Evolutionary conservation across 2,888 invertebrate genomes (phyloP).

Genomic region (Geophilus truncorum): DNA sequence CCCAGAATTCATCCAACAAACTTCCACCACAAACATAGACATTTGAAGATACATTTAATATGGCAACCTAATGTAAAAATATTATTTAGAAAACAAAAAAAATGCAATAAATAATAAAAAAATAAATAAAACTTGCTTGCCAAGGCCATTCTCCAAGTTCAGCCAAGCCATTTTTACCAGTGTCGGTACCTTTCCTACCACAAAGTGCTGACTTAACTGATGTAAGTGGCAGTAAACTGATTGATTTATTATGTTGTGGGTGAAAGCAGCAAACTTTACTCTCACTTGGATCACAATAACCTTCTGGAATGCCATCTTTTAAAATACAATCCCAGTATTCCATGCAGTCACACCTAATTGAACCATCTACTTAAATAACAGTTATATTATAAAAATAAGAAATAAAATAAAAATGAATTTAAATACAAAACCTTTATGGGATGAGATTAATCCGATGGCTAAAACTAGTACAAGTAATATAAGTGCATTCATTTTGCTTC

Average conservation of each 20-base stretch:
- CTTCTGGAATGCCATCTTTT: slow-evolving; percentile 47
- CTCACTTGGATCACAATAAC: slow-evolving; percentile 48
- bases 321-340: slow-evolving; percentile 49
- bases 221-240: slow-evolving; percentile 43
- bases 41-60: slow-evolving; percentile 48
- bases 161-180: slow-evolving; percentile 45
- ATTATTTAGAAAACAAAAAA: not conserved
- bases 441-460: not conserved
- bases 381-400: too few relatives aligned
- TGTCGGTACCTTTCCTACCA: slow-evolving; percentile 42
- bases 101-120: slow-evolving; percentile 22
- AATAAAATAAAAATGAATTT: not conserved
- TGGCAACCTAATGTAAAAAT: slow-evolving; percentile 46
- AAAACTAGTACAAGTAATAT: not conserved
- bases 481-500: not conserved
- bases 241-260: slow-evolving; percentile 43
- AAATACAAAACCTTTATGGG: not conserved
- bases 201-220: slow-evolving; percentile 38
- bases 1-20: slow-evolving; percentile 47
- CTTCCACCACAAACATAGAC: slow-evolving; percentile 51
- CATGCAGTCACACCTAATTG: slow-evolving; percentile 47
- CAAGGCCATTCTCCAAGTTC: slow-evolving; percentile 50
- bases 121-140: slow-evolving; percentile 46
- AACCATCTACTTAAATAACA: too few relatives aligned
- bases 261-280: slow-evolving; percentile 49